Evolutionary conservation across 2,797 vertebrate species (phyloP).

Genomic region (Myotis findleyi): DNA sequence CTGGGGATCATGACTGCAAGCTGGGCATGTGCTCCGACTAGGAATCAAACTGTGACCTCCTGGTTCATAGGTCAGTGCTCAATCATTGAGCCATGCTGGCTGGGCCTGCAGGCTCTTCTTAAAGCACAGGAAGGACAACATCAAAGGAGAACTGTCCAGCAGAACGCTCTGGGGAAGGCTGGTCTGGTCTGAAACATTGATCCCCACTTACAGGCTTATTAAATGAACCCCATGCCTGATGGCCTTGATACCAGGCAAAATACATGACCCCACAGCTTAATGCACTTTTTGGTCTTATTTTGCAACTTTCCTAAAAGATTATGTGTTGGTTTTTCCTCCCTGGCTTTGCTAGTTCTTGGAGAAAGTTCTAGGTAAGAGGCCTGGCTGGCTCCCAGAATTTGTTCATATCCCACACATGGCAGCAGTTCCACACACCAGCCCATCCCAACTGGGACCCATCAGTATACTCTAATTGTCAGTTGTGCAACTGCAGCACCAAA

Average conservation of each 20-base stretch:
- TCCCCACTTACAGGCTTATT: not conserved
- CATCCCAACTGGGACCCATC: no score
- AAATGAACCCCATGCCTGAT: not conserved
- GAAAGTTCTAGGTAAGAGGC: not conserved
- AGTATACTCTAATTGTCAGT: not conserved
- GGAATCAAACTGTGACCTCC: no score
- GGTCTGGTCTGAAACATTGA: not conserved
- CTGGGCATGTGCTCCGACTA: no score
- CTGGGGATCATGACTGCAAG: no score
- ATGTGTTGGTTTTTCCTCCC: not conserved
- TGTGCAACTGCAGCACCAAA: not conserved
- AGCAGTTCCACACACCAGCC: not conserved
- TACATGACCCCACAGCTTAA: not conserved
- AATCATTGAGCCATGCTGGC: not conserved
- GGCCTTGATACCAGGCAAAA: not conserved
- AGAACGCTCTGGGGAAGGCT: not conserved
- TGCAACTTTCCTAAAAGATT: not conserved
- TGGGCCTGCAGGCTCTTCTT: no score
- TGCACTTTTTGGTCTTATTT: not conserved
- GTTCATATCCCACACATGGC: fast-evolving
- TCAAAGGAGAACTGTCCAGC: not conserved
- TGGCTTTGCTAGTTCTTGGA: not conserved
- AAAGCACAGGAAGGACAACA: not conserved
- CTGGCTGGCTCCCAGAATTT: not conserved
- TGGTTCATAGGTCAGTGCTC: no score